Evolutionary conservation across 2,797 vertebrate species (phyloP), one percentile per base, ranked within the genome.

Genomic region (Sebastes matsubarae): DNA sequence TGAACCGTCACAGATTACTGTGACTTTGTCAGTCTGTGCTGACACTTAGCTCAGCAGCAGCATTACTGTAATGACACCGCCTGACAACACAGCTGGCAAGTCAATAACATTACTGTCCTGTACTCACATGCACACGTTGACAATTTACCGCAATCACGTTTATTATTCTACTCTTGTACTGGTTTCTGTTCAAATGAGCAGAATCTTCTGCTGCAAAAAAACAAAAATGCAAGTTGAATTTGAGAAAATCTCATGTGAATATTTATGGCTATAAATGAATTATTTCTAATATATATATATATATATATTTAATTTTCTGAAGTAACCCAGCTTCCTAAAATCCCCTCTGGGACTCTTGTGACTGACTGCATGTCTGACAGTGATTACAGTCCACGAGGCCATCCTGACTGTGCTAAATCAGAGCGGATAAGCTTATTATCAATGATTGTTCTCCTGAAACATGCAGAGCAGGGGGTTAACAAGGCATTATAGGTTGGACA

Each of bases 341-440:
- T 54, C 27, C 13, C 10, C 18, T 50, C 11, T n/a, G 24, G 42
- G n/a, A 30, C 34, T 72, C 66, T 32, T 69, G 57, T 10, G 30
- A 63, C 10, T 38, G 65, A 3, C 27, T 54, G 68, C 58, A 6
- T 11, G 3, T 34, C 25, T 36, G 18, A 29, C 29, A 22, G 29
- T 29, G 67, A 70, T 65, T 55, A 22, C 29, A 38, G 32, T 63
- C 72, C 46, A 29, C 11, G 4, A 66, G 64, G 25, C 12, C 27
- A 13, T 74, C 68, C 71, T 60, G 38, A 66, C 54, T 76, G 46
- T 32, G 64, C n/a, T 68, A 29, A 72, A 70, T 71, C 18, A 64
- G 46, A 72, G 67, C 24, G 13, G 72, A 84, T 80, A 81, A 77
- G 65, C 42, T 86, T 71, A 80, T 80, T 72, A 76, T 42, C 55